Percentiles rank a stretch among this genome's conserved stretches.
Evolutionary conservation across 2,888 invertebrate genomes (phyloP).

Genomic region (Liposcelis brunnea): DNA sequence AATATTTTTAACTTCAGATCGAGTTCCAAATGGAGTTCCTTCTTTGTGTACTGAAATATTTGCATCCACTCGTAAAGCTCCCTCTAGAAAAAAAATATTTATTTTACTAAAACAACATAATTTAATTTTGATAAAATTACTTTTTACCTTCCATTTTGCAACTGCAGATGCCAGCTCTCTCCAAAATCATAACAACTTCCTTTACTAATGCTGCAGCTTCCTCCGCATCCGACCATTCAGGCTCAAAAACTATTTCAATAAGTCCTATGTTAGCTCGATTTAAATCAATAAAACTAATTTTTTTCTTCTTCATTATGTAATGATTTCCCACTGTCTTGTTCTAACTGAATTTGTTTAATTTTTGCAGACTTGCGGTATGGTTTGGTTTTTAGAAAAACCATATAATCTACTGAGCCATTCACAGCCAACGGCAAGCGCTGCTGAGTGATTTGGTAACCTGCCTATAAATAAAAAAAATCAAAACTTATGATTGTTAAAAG

Average conservation of each 20-base stretch:
- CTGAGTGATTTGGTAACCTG: conserved; percentile 97
- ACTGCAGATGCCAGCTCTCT: conserved; percentile 63
- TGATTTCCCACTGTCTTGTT: conserved; percentile 96
- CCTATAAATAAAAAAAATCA: conserved; percentile 28
- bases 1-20: conserved; percentile 94
- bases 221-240: conserved; percentile 73
- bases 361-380: conserved; percentile 50
- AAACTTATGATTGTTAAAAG: conserved; percentile 7
- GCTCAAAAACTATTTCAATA: conserved; percentile 94
- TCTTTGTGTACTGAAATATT: conserved; percentile 74
- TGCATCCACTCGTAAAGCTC: conserved; percentile 88
- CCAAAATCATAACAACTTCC: conserved; percentile 69
- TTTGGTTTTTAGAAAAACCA: conserved; percentile 48
- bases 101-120: not conserved
- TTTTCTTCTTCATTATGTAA: conserved; percentile 52
- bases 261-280: conserved; percentile 88
- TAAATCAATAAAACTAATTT: conserved; percentile 65
- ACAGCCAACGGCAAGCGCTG: conserved; percentile 75
- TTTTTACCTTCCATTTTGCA: conserved; percentile 75
- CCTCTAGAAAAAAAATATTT: conserved; percentile 40
- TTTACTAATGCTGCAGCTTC: conserved; percentile 87
- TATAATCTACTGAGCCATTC: conserved; percentile 59
- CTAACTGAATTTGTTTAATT: conserved; percentile 83
- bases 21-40: conserved; percentile 55
- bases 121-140: not conserved